phyloP scores from a whole-genome alignment of 2,797 vertebrate species.

The Mormyrus proboscirostris region DNA sequence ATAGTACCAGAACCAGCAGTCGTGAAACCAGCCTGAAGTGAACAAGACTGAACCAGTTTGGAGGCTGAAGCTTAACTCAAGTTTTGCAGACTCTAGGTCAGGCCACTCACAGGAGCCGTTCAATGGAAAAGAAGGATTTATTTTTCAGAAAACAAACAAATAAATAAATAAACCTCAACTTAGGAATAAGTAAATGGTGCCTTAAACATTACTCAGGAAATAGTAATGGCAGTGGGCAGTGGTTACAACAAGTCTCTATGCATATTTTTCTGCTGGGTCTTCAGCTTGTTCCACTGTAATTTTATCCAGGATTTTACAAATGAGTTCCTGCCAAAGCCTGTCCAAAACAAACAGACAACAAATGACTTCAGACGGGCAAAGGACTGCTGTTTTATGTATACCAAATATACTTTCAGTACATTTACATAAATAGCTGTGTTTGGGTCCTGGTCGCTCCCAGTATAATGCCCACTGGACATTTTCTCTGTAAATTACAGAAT shows the following conservation, averaged over 20 bases:
- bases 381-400: neutral
- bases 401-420: neutral
- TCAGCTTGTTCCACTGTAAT: neutral
- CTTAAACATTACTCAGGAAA: neutral
- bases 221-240: neutral
- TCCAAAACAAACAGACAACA: slow-evolving; percentile 19
- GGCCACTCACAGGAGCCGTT: neutral
- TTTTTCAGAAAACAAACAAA: slow-evolving; percentile 6
- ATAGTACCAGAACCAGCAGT: neutral
- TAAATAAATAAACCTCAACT: slow-evolving; percentile 19
- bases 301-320: slow-evolving; percentile 35
- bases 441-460: neutral
- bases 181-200: neutral
- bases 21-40: neutral
- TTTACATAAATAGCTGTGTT: neutral
- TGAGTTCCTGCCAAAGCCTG: slow-evolving; percentile 41
- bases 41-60: neutral
- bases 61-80: neutral
- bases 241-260: neutral
- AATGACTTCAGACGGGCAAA: neutral
- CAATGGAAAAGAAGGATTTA: slow-evolving; percentile 8
- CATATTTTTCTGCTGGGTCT: neutral
- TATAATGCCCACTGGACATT: neutral
- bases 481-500: neutral
- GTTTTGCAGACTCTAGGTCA: neutral